Base-by-base conservation (phyloP, 2,797 vertebrate genomes). In the Streptopelia turtur region DNA sequence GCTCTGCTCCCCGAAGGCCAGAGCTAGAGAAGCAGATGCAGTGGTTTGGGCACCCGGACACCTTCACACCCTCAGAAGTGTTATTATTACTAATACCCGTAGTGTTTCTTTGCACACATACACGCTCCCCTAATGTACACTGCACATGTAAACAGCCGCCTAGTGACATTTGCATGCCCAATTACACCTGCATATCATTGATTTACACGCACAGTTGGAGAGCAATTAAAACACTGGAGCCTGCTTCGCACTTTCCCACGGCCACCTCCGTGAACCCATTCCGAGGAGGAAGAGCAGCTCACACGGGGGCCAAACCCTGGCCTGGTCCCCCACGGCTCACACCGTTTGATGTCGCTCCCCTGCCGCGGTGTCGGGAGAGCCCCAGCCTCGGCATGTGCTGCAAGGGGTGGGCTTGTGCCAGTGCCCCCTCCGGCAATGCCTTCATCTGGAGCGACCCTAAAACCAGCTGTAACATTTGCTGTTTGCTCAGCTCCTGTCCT, bases 131-230 rank as follows among this genome's bases (percentile, higher is more conserved):
- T 93, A 89, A 88, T 47, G 92, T 69, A 70, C 89, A 41, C 66
- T 4, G 88, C 81, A 83, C 96, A 90, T 92, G 89, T 88, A 93
- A 95, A 95, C 92, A 95, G 94, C 87, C 47, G 94, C 87, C 88
- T 28, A 74, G 93, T 92, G 96, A 93, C 94, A 93, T 95, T 53
- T 95, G 92, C 89, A 94, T 12, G 82, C 96, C 94, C 96, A 95
- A 96, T 96, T 96, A 94, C 95, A 92, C 93, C 94, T 85, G 94
- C 78, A 31, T 37, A 50, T 87, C 93, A 95, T 91, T 95, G 93
- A 96, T 94, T 96, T 94, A 90, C 95, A 95, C 39, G 95, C 95
- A 75, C 89, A 89, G 94, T 57, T 92, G 93, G 95, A 93, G 69
- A 89, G 87, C 23, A 31, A 88, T 94, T 94, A 86, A 92, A 93